Conservation (phyloP, 2,797 vertebrate species). For the Neosilurus hyrtlii region DNA sequence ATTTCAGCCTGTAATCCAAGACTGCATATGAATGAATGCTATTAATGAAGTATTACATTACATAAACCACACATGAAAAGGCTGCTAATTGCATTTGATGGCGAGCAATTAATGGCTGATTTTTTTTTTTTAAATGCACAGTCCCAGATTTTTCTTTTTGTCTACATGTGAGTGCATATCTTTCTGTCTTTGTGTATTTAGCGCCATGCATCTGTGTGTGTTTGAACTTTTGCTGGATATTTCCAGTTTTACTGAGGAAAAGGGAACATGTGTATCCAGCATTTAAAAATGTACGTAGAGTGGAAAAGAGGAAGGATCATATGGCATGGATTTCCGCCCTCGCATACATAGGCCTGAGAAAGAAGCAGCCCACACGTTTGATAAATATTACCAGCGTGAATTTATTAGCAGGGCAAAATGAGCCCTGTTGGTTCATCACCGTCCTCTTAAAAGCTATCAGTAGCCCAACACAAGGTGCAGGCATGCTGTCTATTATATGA, state of each 20-base stretch:
- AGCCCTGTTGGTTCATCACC: slow-evolving; percentile 87
- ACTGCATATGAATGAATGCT: slow-evolving; percentile 99
- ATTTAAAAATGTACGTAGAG: slow-evolving; percentile 71
- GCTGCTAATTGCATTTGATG: slow-evolving; percentile 99
- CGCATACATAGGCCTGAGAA: slow-evolving; percentile 77
- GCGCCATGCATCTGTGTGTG: slow-evolving; percentile 7
- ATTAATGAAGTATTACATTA: slow-evolving; percentile 99
- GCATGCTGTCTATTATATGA: slow-evolving; percentile 86
- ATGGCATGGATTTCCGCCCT: slow-evolving; percentile 81
- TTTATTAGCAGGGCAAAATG: slow-evolving; percentile 88
- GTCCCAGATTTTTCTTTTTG: slow-evolving; percentile 11
- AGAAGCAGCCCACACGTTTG: slow-evolving; percentile 84
- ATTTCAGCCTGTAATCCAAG: slow-evolving; percentile 96
- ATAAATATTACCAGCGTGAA: slow-evolving; percentile 91
- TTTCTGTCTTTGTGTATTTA: not conserved
- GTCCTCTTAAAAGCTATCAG: slow-evolving; percentile 86
- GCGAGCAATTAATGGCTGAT: slow-evolving; percentile 96
- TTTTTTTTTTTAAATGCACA: slow-evolving; percentile 82
- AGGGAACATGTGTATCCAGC: slow-evolving; percentile 23
- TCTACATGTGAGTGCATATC: slow-evolving; percentile 25
- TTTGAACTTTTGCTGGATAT: not conserved
- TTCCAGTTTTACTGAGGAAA: slow-evolving; percentile 11
- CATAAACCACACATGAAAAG: slow-evolving; percentile 99
- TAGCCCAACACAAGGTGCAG: slow-evolving; percentile 86
- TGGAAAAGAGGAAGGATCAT: slow-evolving; percentile 80